Base-by-base conservation (phyloP, 2,888 invertebrate genomes). In the Morpho helenor region DNA sequence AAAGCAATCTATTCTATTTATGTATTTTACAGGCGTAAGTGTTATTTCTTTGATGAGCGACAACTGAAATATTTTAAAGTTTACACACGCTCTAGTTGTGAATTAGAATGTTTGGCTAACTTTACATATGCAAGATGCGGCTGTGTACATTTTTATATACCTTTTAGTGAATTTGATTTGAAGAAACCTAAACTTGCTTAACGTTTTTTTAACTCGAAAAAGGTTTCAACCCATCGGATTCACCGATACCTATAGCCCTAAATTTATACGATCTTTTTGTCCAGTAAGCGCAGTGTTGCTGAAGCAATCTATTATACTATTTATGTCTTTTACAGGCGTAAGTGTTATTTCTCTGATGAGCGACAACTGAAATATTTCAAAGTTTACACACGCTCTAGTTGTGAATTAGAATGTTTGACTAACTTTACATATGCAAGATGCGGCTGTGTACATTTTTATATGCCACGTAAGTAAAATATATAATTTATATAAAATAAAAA, bases 141-240 rank as follows among this genome's bases (percentile, higher is more conserved):
- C 0, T 94, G 94, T 63, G 93, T 93, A 0, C 92, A 92, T 44
- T 92, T 92, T 62, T 92, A 93, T 52, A 94, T 94, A 94, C 94
- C 94, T n/a, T n/a, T n/a, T n/a, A n/a, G n/a, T n/a, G n/a, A n/a
- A n/a, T n/a, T n/a, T n/a, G n/a, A n/a, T n/a, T n/a, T n/a, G n/a
- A n/a, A n/a, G n/a, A n/a, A n/a, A n/a, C n/a, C n/a, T n/a, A n/a
- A n/a, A n/a, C n/a, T n/a, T n/a, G n/a, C n/a, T n/a, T n/a, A n/a
- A n/a, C n/a, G n/a, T n/a, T n/a, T n/a, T n/a, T n/a, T n/a, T n/a
- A n/a, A n/a, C n/a, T n/a, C n/a, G n/a, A n/a, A n/a, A n/a, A n/a
- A n/a, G n/a, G n/a, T n/a, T n/a, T n/a, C n/a, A n/a, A n/a, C n/a
- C n/a, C n/a, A n/a, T n/a, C n/a, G n/a, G n/a, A n/a, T n/a, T n/a